These are phyloP conservation scores for Limonius californicus DNA, from an alignment of 1,140 invertebrate species.

Conservation along the genomic window DNA sequence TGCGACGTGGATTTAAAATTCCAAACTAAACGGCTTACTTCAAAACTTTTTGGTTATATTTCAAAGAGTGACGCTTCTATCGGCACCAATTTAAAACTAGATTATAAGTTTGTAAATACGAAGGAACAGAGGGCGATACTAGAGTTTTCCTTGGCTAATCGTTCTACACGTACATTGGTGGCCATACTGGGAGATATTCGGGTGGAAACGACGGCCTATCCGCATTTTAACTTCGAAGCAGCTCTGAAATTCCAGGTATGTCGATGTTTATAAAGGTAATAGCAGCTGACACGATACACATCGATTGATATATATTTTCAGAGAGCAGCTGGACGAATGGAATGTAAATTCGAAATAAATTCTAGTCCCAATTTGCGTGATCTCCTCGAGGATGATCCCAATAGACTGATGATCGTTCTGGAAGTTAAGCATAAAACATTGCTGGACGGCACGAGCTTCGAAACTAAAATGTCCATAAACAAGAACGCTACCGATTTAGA, in stretches of 20 bases:
- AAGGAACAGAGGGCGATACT: conserved; percentile 65
- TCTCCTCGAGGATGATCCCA: conserved; percentile 47
- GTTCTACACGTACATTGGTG: conserved; percentile 57
- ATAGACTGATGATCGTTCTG: conserved; percentile 55
- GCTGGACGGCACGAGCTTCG: conserved; percentile 42
- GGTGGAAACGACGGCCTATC: conserved; percentile 69
- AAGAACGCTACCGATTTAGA: conserved; percentile 47
- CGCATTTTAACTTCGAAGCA: conserved; percentile 68
- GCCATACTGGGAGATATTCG: conserved; percentile 56
- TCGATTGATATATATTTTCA: conserved; percentile 33
- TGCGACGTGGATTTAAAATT: conserved; percentile 65
- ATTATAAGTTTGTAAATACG: conserved; percentile 64
- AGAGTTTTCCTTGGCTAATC: conserved; percentile 61
- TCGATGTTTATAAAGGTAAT: conserved; percentile 18
- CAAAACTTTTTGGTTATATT: conserved; percentile 64
- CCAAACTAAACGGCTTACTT: conserved; percentile 64
- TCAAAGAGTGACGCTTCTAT: conserved; percentile 53
- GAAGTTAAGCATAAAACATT: conserved; percentile 51
- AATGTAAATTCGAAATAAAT: conserved; percentile 52
- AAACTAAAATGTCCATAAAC: conserved; percentile 44
- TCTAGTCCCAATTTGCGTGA: conserved; percentile 48
- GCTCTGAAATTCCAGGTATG: conserved; percentile 60
- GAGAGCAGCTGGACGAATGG: conserved; percentile 54
- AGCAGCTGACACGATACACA: background rate
- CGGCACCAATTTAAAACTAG: conserved; percentile 57